Conservation (phyloP, 2,797 vertebrate genomes). For the Pseudomugil gertrudae region DNA sequence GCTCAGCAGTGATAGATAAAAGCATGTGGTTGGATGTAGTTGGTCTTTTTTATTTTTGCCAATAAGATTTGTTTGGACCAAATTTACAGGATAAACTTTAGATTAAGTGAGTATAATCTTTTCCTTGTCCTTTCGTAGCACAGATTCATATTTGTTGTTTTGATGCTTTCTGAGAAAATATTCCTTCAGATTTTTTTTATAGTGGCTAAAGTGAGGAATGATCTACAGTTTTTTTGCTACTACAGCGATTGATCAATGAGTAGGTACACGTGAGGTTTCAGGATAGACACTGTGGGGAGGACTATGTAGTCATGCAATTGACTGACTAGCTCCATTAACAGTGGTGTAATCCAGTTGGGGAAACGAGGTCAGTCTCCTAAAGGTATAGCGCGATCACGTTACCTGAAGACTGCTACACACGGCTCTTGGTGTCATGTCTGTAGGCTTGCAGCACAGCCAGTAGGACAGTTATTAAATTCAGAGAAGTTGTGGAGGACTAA, state of each 20-base stretch:
- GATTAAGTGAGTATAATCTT: too few species aligned
- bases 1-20: constrained; percentile 30
- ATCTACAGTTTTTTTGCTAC: background rate
- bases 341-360: constrained; percentile 72
- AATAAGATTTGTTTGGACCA: too few species aligned
- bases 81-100: too few species aligned
- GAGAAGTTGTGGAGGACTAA: constrained; percentile 8
- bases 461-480: constrained; percentile 10
- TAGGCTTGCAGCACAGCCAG: constrained; percentile 9
- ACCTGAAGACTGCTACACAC: constrained; percentile 32
- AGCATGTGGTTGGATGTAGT: too few species aligned
- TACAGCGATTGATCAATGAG: constrained; percentile 8
- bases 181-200: background rate
- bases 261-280: constrained; percentile 5
- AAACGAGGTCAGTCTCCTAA: constrained; percentile 67
- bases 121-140: background rate
- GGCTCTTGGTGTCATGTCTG: background rate
- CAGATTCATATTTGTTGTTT: background rate
- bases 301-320: constrained; percentile 44
- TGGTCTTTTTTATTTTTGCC: too few species aligned
- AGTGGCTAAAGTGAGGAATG: background rate
- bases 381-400: constrained; percentile 46
- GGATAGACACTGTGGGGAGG: constrained; percentile 28
- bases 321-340: constrained; percentile 58
- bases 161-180: background rate